phyloP scores from a whole-genome alignment of 2,888 invertebrate species.

The Caenorhabditis sp. region DNA sequence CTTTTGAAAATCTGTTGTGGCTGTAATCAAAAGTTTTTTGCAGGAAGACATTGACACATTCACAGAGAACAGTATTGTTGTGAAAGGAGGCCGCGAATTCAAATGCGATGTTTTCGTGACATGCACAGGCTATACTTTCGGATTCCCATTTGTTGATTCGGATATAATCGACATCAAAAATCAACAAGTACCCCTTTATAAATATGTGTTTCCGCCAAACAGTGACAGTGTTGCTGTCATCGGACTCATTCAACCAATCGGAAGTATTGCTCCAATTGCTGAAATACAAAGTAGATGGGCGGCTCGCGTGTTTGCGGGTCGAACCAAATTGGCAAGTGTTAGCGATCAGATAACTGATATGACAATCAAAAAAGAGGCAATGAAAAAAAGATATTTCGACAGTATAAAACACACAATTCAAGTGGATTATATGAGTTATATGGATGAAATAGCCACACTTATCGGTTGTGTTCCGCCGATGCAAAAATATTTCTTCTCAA shows the following conservation, averaged over 20 bases:
- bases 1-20: neutral
- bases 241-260: constrained; percentile 73
- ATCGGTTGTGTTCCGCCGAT: constrained; percentile 63
- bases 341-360: constrained; percentile 55
- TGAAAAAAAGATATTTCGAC: constrained; percentile 63
- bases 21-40: constrained; percentile 5
- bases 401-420: constrained; percentile 67
- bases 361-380: constrained; percentile 48
- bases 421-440: constrained; percentile 65
- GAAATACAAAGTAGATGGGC: constrained; percentile 72
- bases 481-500: constrained; percentile 50
- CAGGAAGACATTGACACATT: constrained; percentile 99
- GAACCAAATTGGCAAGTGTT: constrained; percentile 41
- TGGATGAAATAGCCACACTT: constrained; percentile 67
- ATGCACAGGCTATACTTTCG: constrained; percentile 71
- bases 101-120: constrained; percentile 70
- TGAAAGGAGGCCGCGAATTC: constrained; percentile 60
- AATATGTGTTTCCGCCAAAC: constrained; percentile 71
- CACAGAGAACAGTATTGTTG: constrained; percentile 95
- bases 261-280: constrained; percentile 73
- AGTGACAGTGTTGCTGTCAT: constrained; percentile 70
- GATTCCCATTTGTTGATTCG: constrained; percentile 72
- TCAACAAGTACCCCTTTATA: constrained; percentile 71
- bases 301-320: constrained; percentile 58
- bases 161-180: constrained; percentile 62